phyloP scores from a whole-genome alignment of 2,113 vertebrate genomes.

The Lepisosteus oculatus region DNA sequence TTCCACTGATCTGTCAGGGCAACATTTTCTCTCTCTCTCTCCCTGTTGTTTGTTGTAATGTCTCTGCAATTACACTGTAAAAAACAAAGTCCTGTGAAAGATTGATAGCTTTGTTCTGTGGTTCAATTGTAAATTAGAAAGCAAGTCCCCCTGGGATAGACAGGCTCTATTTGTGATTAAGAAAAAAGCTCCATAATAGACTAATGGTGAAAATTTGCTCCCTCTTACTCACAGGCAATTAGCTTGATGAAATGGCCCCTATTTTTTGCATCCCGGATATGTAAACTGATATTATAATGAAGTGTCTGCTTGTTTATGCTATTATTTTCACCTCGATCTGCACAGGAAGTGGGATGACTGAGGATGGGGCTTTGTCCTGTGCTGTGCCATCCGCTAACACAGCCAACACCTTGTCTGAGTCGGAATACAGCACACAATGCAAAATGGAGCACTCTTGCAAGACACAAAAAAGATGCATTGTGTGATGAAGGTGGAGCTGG shows the following conservation, averaged over 20 bases:
- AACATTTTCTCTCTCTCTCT: constrained; percentile 48
- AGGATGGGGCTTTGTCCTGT: constrained; percentile 42
- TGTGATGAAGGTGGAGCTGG: constrained; percentile 33
- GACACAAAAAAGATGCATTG: constrained; percentile 38
- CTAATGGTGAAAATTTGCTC: constrained; percentile 94
- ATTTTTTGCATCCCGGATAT: constrained; percentile 78
- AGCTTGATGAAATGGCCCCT: constrained; percentile 95
- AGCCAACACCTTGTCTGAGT: constrained; percentile 9
- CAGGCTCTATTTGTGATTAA: constrained; percentile 98
- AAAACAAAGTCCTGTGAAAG: constrained; percentile 83
- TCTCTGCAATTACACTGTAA: constrained; percentile 90
- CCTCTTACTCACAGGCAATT: constrained; percentile 96
- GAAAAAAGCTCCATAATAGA: constrained; percentile 95
- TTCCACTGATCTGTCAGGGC: constrained; percentile 65
- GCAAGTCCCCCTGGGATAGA: constrained; percentile 88
- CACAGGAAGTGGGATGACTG: constrained; percentile 50
- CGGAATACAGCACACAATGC: constrained; percentile 25
- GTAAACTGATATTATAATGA: constrained; percentile 92
- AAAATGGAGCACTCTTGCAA: constrained; percentile 22
- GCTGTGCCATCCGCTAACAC: constrained; percentile 15
- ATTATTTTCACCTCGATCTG: constrained; percentile 85
- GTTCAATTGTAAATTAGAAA: constrained; percentile 99
- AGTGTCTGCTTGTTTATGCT: constrained; percentile 84
- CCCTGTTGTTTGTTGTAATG: constrained; percentile 78
- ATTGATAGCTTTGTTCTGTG: constrained; percentile 98